Evolutionary conservation across 2,113 vertebrate species (phyloP).

Genomic region (Thamnophis sirtalis): DNA sequence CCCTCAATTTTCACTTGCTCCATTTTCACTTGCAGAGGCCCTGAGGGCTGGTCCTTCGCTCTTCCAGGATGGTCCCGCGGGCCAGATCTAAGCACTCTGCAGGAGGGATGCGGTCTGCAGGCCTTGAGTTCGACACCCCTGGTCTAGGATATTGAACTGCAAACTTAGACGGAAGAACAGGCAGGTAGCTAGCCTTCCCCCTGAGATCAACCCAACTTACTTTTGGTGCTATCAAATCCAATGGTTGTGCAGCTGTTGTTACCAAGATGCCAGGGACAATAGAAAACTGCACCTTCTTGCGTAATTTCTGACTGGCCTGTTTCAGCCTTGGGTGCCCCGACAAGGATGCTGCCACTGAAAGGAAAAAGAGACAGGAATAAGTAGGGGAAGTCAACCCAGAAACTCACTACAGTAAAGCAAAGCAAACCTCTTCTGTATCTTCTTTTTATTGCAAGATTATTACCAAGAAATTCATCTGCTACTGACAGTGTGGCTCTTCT

Average conservation of each 20-base stretch:
- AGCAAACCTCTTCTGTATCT: not conserved
- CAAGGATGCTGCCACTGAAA: slow-evolving; percentile 80
- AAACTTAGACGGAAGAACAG: not conserved
- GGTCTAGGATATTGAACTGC: not conserved
- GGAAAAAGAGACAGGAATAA: not conserved
- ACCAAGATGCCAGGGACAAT: slow-evolving; percentile 80
- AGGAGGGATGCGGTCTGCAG: too few species aligned
- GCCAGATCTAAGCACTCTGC: too few species aligned
- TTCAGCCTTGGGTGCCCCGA: slow-evolving; percentile 87
- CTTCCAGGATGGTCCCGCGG: too few species aligned
- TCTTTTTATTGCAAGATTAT: not conserved
- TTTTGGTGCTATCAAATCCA: slow-evolving; percentile 76
- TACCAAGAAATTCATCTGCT: not conserved
- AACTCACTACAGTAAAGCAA: not conserved
- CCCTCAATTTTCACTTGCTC: too few species aligned
- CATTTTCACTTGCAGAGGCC: too few species aligned
- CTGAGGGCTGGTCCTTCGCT: too few species aligned
- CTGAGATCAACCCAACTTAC: slow-evolving; percentile 43
- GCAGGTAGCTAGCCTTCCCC: not conserved
- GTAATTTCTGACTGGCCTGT: slow-evolving; percentile 75
- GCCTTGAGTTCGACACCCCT: too few species aligned
- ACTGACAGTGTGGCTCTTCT: too few species aligned
- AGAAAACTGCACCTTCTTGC: slow-evolving; percentile 84
- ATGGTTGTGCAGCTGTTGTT: slow-evolving; percentile 65
- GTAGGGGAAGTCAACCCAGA: not conserved